Evolutionary conservation across 1,140 invertebrate species (phyloP).

Genomic region (Drosophila punjabiensis): DNA sequence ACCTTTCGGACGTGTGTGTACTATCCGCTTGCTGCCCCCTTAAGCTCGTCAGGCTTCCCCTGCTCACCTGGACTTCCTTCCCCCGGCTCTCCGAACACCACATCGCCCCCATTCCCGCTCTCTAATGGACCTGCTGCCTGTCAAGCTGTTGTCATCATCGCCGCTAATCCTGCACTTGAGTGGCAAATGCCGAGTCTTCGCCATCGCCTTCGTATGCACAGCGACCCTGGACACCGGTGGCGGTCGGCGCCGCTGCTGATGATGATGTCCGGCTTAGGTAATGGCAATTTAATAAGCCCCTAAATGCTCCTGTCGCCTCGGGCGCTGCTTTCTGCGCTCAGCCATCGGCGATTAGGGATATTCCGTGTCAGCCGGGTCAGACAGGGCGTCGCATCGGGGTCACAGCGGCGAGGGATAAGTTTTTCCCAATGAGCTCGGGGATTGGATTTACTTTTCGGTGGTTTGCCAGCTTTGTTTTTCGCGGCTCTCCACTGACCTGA

Average conservation of each 20-base stretch:
- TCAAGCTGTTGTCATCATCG: conserved; percentile 82
- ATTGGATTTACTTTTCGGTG: conserved; percentile 8
- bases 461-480: conserved; percentile 1
- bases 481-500: neutral
- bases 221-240: conserved; percentile 22
- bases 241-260: conserved; percentile 11
- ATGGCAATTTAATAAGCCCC: conserved; percentile 82
- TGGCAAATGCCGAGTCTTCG: conserved; percentile 68
- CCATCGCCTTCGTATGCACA: conserved; percentile 21
- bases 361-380: conserved; percentile 32
- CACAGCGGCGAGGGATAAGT: neutral
- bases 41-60: conserved; percentile 33
- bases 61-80: conserved; percentile 15
- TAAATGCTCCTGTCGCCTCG: conserved; percentile 52
- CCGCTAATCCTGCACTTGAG: conserved; percentile 81
- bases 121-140: conserved; percentile 71
- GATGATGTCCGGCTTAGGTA: conserved; percentile 79
- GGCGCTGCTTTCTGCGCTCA: conserved; percentile 46
- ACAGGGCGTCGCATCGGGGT: conserved; percentile 24
- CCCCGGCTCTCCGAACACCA: conserved; percentile 4
- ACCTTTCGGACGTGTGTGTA: conserved; percentile 23
- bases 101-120: conserved; percentile 5
- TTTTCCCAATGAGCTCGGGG: conserved; percentile 7
- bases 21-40: conserved; percentile 11
- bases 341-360: conserved; percentile 51